Evolutionary conservation across 92 coral and sea anemone genomes (phyloP), one percentile per base, ranked within the genome.

Genomic region (Epizoanthus illoricatus): DNA sequence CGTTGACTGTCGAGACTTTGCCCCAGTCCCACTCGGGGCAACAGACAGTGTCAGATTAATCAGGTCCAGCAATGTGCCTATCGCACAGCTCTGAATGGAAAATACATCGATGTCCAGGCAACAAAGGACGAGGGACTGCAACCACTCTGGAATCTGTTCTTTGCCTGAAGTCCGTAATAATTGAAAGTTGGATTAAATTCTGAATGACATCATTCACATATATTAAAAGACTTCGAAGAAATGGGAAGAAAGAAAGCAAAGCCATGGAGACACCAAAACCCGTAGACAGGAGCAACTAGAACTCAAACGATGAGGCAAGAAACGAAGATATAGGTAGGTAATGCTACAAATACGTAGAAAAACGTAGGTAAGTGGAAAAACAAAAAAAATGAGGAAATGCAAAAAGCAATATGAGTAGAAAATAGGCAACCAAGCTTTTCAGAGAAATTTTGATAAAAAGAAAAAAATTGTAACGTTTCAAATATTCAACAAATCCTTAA

Each of bases 41-140:
- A 96, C 99, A 33, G 99, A 96, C 80, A 96, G 79, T 17, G 99
- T 96, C 80, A 96, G 83, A 86, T 96, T 96, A 13, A 96, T 88
- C 5, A 96, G 90, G 71, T 96, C 99, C 56, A 96, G 87, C 78
- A 96, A 87, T 3, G 99, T 96, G 36, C 98, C 91, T 9, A 96
- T 95, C 7, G 99, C 94, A 47, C 98, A 91, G 60, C 99, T 96
- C 79, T 93, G 99, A 70, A 96, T 86, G 73, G 94, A 90, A 76
- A 96, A 96, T 18, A 93, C 95, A 42, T 86, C 85, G 24, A 93
- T 92, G 65, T 90, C 91, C 76, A 89, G 94, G 74, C 98, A 96
- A 79, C 99, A 96, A 43, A 90, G 75, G 69, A 96, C 84, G 11
- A 96, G 85, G 28, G 98, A 92, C 82, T 91, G 94, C 55, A 96